Percentiles rank a stretch among this genome's conserved stretches.
These are phyloP conservation scores for Erebia ligea DNA, from an alignment of 2,888 invertebrate genomes.

Conservation along the genomic window DNA sequence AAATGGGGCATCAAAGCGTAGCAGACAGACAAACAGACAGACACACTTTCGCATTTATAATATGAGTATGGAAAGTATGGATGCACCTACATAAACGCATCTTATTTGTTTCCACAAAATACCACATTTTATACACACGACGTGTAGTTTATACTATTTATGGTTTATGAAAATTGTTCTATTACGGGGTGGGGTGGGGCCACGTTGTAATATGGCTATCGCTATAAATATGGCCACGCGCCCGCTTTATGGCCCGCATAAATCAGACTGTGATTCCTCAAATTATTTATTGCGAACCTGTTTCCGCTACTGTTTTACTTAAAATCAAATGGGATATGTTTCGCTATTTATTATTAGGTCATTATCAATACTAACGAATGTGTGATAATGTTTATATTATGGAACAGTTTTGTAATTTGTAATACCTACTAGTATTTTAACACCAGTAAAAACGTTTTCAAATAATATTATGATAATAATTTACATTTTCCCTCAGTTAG, in stretches of 20 bases:
- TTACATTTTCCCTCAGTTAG: no score
- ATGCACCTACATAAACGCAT: neutral
- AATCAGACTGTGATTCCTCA: constrained; percentile 50
- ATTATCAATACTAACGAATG: neutral
- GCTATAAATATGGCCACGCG: constrained; percentile 46
- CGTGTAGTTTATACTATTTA: constrained; percentile 16
- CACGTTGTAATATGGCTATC: constrained; percentile 41
- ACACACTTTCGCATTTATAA: no score
- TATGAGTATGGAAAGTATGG: no score
- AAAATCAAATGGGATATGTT: constrained; percentile 33
- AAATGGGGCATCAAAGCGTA: no score
- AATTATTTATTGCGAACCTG: constrained; percentile 51
- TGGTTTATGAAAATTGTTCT: constrained; percentile 32
- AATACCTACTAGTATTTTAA: neutral
- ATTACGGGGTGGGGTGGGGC: constrained; percentile 36
- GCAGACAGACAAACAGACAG: no score
- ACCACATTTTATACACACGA: neutral
- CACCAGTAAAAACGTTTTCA: neutral
- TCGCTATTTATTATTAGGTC: constrained; percentile 28
- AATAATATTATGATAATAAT: neutral
- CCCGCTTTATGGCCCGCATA: constrained; percentile 49
- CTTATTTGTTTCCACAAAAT: neutral
- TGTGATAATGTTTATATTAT: constrained; percentile 1
- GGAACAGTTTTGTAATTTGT: neutral
- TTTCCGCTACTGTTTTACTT: constrained; percentile 42